Conservation (phyloP, 2,888 invertebrate genomes). For the Timema cristinae region DNA sequence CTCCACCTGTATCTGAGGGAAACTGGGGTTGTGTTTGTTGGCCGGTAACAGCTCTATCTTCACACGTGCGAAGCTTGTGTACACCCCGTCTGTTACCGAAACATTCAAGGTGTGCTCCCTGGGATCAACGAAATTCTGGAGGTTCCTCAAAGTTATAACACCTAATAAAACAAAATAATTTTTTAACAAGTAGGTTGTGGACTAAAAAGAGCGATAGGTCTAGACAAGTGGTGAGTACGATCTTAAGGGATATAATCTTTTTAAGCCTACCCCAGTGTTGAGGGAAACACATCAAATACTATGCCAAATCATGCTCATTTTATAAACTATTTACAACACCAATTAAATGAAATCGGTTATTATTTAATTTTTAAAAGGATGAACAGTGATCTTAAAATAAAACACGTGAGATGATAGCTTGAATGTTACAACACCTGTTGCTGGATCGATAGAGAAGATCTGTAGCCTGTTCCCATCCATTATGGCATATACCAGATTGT, state of each 20-base stretch:
- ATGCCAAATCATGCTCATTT: too few species aligned
- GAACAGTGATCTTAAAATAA: slow-evolving; percentile 18
- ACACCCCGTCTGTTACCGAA: slow-evolving; percentile 92
- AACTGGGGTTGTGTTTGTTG: slow-evolving; percentile 74
- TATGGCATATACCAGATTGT: slow-evolving; percentile 46
- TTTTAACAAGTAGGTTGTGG: neutral
- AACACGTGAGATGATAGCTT: slow-evolving; percentile 4
- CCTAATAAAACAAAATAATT: slow-evolving; percentile 40
- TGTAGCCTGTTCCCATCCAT: slow-evolving; percentile 45
- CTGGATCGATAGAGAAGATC: slow-evolving; percentile 34
- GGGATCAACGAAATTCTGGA: slow-evolving; percentile 66
- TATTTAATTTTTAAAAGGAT: too few species aligned
- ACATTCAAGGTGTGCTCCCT: slow-evolving; percentile 74
- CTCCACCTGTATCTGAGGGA: slow-evolving; percentile 73
- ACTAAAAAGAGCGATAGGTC: neutral
- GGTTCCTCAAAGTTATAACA: slow-evolving; percentile 67
- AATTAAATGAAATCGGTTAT: neutral
- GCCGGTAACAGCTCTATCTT: slow-evolving; percentile 73
- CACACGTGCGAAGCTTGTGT: slow-evolving; percentile 79
- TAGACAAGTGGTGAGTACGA: too few species aligned
- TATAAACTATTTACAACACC: too few species aligned
- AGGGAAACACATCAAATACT: too few species aligned
- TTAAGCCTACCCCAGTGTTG: too few species aligned
- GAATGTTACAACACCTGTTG: slow-evolving; percentile 27
- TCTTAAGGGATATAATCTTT: too few species aligned